phyloP scores from a whole-genome alignment of 2,113 vertebrate species.

The Ammospiza nelsoni region DNA sequence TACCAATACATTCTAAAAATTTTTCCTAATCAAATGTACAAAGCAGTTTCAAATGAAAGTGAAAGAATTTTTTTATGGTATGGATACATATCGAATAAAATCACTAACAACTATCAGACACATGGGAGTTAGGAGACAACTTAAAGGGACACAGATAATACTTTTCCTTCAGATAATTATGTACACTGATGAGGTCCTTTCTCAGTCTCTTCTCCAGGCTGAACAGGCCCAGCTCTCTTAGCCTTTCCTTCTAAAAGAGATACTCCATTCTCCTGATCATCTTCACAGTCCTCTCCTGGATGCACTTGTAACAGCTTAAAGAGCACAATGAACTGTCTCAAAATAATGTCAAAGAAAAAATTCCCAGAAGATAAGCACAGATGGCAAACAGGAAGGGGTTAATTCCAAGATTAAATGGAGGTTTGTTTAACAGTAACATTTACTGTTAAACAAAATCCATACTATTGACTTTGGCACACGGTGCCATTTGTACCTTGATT shows the following conservation, averaged over 20 bases:
- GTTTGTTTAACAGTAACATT: not conserved
- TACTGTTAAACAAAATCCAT: not conserved
- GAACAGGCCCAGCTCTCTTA: not conserved
- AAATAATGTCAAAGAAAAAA: not conserved
- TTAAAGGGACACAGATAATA: not conserved
- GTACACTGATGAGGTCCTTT: too few species aligned
- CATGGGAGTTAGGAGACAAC: not conserved
- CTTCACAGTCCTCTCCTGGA: not conserved
- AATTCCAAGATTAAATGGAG: not conserved
- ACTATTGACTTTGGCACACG: not conserved
- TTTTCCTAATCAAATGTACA: not conserved
- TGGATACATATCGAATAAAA: not conserved
- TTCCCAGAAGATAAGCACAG: not conserved
- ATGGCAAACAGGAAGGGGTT: not conserved
- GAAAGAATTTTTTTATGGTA: not conserved
- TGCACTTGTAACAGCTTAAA: not conserved
- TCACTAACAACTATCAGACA: not conserved
- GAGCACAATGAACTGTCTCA: not conserved
- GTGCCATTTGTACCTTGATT: not conserved
- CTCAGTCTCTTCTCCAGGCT: not conserved
- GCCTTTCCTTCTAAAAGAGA: not conserved
- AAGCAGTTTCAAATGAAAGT: not conserved
- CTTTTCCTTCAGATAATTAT: not conserved
- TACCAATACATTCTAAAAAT: not conserved
- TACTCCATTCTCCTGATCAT: not conserved